Evolutionary conservation across 1,140 invertebrate species (phyloP).

Genomic region (Formica exsecta): DNA sequence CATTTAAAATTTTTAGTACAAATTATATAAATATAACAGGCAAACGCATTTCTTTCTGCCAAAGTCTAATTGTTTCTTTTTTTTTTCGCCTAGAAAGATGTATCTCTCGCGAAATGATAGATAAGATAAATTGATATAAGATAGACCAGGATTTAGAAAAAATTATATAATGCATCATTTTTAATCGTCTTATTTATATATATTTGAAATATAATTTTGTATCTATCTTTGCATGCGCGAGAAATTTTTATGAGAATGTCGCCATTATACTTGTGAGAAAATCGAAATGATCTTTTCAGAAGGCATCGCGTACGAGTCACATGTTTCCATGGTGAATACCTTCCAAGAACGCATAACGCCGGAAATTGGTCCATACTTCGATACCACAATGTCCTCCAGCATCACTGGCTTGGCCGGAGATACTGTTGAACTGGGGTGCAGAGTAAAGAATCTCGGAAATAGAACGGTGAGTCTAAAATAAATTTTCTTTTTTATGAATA

Average conservation of each 20-base stretch:
- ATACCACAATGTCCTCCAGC: slow-evolving; percentile 86
- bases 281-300: slow-evolving; percentile 60
- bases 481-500: too few species aligned
- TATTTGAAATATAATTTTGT: background rate
- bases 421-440: slow-evolving; percentile 88
- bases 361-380: slow-evolving; percentile 87
- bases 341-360: slow-evolving; percentile 89
- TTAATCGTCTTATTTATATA: background rate
- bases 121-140: background rate
- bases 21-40: slow-evolving; percentile 15
- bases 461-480: slow-evolving; percentile 86
- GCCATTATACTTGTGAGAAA: background rate
- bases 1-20: slow-evolving; percentile 59
- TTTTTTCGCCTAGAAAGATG: background rate
- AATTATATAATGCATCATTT: background rate
- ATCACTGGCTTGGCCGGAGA: slow-evolving; percentile 89
- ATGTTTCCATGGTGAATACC: slow-evolving; percentile 4
- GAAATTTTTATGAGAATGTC: background rate
- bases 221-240: background rate
- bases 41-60: background rate
- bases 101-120: background rate
- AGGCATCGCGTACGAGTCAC: slow-evolving; percentile 32
- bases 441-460: slow-evolving; percentile 89
- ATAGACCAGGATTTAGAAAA: too few species aligned
- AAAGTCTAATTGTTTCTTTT: background rate